Percentiles rank a stretch among this genome's conserved stretches.
phyloP scores from a whole-genome alignment of 2,888 invertebrate species.

The Nomada flava region DNA sequence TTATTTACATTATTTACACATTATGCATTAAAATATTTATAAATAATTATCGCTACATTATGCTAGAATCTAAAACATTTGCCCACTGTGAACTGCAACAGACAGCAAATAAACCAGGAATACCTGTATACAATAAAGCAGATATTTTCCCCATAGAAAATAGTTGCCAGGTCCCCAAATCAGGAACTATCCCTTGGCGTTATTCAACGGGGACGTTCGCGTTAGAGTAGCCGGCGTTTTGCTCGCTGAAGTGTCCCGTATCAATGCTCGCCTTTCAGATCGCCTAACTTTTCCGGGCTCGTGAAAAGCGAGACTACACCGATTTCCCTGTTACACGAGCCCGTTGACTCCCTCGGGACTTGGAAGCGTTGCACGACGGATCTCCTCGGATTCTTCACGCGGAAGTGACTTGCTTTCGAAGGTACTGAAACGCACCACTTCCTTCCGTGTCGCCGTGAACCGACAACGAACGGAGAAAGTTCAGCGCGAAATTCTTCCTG shows the following conservation, averaged over 20 bases:
- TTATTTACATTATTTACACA: no score
- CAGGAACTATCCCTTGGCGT: no score
- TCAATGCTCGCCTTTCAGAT: constrained; percentile 1
- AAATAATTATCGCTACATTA: no score
- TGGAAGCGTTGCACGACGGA: constrained; percentile 26
- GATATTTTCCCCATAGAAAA: no score
- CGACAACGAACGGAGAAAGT: constrained; percentile 71
- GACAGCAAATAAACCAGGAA: no score
- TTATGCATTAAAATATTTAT: no score
- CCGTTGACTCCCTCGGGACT: neutral
- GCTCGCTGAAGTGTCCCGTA: neutral
- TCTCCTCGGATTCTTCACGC: constrained; percentile 59
- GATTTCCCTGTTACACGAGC: constrained; percentile 13
- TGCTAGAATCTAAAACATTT: no score
- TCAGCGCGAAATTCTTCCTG: constrained; percentile 44
- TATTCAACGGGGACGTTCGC: neutral
- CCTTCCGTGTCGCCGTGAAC: constrained; percentile 50
- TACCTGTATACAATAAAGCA: no score
- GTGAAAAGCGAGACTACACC: neutral
- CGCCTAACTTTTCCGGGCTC: neutral
- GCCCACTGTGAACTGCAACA: no score
- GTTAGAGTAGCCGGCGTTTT: neutral
- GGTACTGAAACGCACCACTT: constrained; percentile 69
- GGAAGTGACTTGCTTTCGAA: constrained; percentile 70
- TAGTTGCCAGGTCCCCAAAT: no score